These are phyloP conservation scores for Tachuris rubrigastra DNA, from an alignment of 2,113 vertebrate genomes.

Conservation along the genomic window DNA sequence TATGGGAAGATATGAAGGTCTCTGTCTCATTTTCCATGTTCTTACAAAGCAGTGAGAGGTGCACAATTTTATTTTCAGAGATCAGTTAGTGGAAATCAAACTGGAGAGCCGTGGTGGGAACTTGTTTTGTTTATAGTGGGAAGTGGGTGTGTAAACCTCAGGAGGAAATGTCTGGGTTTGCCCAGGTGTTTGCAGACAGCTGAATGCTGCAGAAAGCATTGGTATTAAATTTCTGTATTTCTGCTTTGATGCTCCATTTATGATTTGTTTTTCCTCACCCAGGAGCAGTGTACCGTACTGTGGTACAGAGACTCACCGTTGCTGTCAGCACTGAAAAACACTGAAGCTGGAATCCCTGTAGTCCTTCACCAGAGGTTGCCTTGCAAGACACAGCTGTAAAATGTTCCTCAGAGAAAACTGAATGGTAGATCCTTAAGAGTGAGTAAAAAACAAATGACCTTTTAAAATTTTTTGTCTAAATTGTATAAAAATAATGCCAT, in stretches of 20 bases:
- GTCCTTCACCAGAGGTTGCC: neutral
- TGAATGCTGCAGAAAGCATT: neutral
- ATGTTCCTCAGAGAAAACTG: neutral
- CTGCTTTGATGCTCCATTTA: neutral
- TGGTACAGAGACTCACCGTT: neutral
- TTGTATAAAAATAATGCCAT: neutral
- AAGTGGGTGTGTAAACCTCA: neutral
- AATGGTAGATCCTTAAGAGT: neutral
- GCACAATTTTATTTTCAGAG: neutral
- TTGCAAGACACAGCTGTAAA: neutral
- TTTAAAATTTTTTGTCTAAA: neutral
- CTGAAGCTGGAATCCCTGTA: neutral
- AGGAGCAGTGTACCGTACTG: neutral
- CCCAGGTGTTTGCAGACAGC: neutral
- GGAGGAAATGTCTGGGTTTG: neutral
- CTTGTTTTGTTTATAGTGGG: neutral
- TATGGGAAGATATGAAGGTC: neutral
- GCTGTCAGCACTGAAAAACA: rapidly evolving
- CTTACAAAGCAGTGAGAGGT: neutral
- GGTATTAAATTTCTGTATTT: neutral
- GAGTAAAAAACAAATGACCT: neutral
- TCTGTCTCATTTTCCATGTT: neutral
- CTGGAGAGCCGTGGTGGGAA: neutral
- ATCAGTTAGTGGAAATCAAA: neutral
- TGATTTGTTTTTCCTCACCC: neutral